Conservation (phyloP, 2,888 invertebrate genomes). For the Eugnorisma glareosa region DNA sequence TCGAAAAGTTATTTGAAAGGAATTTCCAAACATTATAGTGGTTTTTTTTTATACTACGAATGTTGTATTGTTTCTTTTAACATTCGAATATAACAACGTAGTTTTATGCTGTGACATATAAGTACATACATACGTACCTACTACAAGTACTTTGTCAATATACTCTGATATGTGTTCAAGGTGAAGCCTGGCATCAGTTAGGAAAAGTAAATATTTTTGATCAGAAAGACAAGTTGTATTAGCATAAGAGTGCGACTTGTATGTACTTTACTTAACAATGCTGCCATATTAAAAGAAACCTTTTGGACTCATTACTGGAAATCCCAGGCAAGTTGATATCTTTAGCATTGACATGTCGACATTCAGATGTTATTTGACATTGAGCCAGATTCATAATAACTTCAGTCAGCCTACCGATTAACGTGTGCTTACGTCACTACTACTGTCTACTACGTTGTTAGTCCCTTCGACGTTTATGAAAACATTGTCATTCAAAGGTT, state of each 20-base stretch:
- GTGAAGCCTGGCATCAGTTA: not conserved
- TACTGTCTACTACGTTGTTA: slow-evolving; percentile 9
- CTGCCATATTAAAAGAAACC: not conserved
- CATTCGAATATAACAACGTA: not conserved
- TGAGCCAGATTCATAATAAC: slow-evolving; percentile 28
- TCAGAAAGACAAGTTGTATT: slow-evolving; percentile 18
- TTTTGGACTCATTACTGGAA: not conserved
- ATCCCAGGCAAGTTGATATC: not conserved
- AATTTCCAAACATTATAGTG: slow-evolving; percentile 24
- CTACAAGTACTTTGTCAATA: slow-evolving; percentile 27
- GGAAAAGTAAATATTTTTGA: slow-evolving; percentile 51
- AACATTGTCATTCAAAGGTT: not conserved
- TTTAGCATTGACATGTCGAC: slow-evolving; percentile 13
- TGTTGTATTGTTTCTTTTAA: not conserved
- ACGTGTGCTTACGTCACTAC: slow-evolving; percentile 14
- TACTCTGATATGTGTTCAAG: slow-evolving; percentile 27
- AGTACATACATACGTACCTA: not conserved
- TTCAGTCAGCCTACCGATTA: slow-evolving; percentile 24
- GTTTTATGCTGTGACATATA: not conserved
- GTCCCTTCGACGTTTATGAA: slow-evolving; percentile 1
- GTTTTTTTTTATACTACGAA: not conserved
- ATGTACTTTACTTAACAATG: not conserved
- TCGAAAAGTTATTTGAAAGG: slow-evolving; percentile 32
- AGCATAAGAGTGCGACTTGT: slow-evolving; percentile 23
- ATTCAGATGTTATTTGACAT: slow-evolving; percentile 42